Percentiles rank a stretch among this genome's conserved stretches.
Conservation (phyloP, 2,888 invertebrate genomes). For the Yponomeuta sedellus region DNA sequence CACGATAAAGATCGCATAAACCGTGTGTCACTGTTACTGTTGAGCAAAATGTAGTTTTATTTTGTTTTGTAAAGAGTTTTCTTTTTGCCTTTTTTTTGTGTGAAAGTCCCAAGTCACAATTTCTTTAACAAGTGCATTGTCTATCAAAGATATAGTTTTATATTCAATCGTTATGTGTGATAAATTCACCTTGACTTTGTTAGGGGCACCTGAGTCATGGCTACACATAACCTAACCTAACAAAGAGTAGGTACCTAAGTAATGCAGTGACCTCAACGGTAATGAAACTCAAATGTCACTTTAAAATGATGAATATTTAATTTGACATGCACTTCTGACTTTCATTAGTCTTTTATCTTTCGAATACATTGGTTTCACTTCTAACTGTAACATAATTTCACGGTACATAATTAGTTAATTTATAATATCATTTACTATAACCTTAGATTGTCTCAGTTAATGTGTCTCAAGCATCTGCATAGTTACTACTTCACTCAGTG, state of each 20-base stretch:
- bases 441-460: no score
- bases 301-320: conserved; percentile 2
- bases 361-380: no score
- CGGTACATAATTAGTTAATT: no score
- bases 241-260: not conserved
- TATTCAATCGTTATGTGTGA: not conserved
- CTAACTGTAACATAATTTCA: no score
- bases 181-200: not conserved
- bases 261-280: not conserved
- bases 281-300: not conserved
- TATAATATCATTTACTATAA: no score
- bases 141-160: not conserved
- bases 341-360: not conserved
- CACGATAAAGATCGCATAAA: conserved; percentile 1
- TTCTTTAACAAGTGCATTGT: not conserved
- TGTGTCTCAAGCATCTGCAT: no score
- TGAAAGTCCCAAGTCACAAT: not conserved
- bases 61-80: not conserved
- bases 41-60: not conserved
- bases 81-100: not conserved
- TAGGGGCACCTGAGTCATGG: not conserved
- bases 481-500: no score
- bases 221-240: not conserved
- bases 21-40: not conserved
- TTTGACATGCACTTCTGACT: not conserved